A percentile compares a stretch with the other conserved stretches of the same genome.
Conservation (phyloP, 2,888 invertebrate genomes). For the Drosophila austrosaltans region DNA sequence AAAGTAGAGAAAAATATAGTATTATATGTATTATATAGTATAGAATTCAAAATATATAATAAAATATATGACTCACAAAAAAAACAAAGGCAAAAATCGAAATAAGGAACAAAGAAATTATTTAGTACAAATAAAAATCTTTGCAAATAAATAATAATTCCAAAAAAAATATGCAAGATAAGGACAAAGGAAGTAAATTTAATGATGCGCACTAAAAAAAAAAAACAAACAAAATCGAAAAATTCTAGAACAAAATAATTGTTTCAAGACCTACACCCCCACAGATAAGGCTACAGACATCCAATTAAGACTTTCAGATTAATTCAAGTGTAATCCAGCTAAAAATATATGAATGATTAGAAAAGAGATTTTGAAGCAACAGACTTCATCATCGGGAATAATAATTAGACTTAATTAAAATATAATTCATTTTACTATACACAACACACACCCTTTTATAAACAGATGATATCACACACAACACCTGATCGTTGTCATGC, state of each 20-base stretch:
- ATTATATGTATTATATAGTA: too few species aligned
- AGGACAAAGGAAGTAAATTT: not conserved
- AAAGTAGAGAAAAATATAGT: too few species aligned
- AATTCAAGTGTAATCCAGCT: constrained; percentile 6
- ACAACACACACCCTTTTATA: not conserved
- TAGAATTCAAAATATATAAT: too few species aligned
- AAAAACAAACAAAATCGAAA: not conserved
- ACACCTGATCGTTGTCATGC: constrained; percentile 10
- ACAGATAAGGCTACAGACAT: not conserved
- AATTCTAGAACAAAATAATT: constrained; percentile 5
- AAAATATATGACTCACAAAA: too few species aligned
- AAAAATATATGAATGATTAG: not conserved
- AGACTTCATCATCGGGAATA: not conserved
- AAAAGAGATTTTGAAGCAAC: not conserved
- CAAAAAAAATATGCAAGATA: not conserved
- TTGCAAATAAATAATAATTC: too few species aligned
- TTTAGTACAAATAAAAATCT: too few species aligned
- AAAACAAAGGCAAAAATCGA: too few species aligned
- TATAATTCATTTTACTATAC: not conserved
- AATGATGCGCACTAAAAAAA: not conserved
- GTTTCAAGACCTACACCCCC: not conserved
- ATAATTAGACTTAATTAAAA: not conserved
- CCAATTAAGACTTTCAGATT: not conserved
- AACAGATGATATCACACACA: constrained; percentile 2
- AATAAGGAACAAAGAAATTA: too few species aligned